These are phyloP conservation scores for Takifugu rubripes DNA, from an alignment of 2,797 vertebrate species.

Conservation along the genomic window DNA sequence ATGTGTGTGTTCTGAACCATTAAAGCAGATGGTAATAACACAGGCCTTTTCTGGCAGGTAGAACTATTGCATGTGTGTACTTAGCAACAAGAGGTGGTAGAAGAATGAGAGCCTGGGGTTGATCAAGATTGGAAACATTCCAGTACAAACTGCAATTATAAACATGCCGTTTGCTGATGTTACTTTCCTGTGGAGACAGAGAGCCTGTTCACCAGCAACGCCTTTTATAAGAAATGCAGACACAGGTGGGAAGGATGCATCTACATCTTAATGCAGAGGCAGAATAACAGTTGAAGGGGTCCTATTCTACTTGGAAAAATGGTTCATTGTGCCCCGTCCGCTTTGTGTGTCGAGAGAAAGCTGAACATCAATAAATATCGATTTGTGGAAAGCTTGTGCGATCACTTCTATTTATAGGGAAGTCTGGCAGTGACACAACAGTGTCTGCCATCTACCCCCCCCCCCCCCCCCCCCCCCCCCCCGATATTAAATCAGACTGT, in stretches of 20 bases:
- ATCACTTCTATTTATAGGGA: conserved; percentile 62
- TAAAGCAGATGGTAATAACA: not conserved
- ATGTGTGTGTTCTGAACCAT: too few relatives aligned
- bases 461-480: not conserved
- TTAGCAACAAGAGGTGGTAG: conserved; percentile 14
- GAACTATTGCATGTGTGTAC: conserved; percentile 4
- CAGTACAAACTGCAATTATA: conserved; percentile 16
- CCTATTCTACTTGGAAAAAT: conserved; percentile 25
- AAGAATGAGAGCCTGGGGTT: conserved; percentile 13
- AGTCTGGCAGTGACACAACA: conserved; percentile 44
- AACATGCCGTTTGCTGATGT: conserved; percentile 49
- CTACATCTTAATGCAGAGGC: not conserved
- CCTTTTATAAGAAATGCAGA: conserved; percentile 12
- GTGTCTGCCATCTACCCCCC: conserved; percentile 14
- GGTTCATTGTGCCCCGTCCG: conserved; percentile 10
- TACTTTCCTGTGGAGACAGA: conserved; percentile 21
- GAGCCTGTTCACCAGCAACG: not conserved
- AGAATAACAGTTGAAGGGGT: conserved; percentile 19
- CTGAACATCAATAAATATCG: conserved; percentile 52
- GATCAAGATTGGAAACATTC: not conserved
- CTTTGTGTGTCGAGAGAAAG: conserved; percentile 32
- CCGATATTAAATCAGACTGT: conserved; percentile 13
- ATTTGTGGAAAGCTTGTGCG: conserved; percentile 61
- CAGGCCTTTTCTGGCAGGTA: conserved; percentile 12
- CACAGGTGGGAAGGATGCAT: not conserved